These are phyloP conservation scores for Nycticryphes semicollaris DNA, from an alignment of 2,113 vertebrate genomes.

Conservation along the genomic window DNA sequence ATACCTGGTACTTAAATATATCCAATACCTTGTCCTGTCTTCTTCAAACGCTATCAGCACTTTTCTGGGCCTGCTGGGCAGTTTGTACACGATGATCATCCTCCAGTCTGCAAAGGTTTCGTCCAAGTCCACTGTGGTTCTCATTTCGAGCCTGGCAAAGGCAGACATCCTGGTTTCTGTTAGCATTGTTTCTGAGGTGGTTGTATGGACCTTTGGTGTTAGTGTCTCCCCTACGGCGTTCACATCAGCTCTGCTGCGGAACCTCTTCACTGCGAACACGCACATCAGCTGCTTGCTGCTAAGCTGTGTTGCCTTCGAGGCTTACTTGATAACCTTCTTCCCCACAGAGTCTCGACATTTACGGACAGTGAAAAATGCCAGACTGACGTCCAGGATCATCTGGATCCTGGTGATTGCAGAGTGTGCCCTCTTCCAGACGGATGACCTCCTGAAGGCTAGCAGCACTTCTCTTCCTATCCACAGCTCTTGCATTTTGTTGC, in stretches of 20 bases:
- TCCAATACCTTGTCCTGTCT: constrained; percentile 78
- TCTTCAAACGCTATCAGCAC: constrained; percentile 51
- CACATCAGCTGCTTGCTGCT: constrained; percentile 77
- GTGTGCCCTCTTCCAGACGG: constrained; percentile 39
- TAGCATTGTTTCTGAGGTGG: neutral
- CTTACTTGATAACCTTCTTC: constrained; percentile 74
- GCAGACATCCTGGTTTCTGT: constrained; percentile 65
- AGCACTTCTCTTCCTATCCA: neutral
- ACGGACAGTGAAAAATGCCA: constrained; percentile 71
- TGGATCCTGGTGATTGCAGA: constrained; percentile 69
- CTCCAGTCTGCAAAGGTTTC: constrained; percentile 76
- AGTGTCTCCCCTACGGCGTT: neutral
- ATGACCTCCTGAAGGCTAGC: neutral
- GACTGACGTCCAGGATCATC: constrained; percentile 33
- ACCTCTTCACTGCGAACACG: constrained; percentile 71
- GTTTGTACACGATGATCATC: constrained; percentile 50
- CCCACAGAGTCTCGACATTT: constrained; percentile 65
- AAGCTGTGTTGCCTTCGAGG: constrained; percentile 78
- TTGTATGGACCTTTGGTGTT: neutral
- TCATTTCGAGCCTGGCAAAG: constrained; percentile 76
- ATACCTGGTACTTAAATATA: constrained; percentile 79
- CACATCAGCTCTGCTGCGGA: constrained; percentile 4
- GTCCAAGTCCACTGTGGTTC: constrained; percentile 76
- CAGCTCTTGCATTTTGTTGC: neutral
- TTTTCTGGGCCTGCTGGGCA: constrained; percentile 73